Evolutionary conservation across 2,113 vertebrate species (phyloP).

Genomic region (Pyrgilauda ruficollis): DNA sequence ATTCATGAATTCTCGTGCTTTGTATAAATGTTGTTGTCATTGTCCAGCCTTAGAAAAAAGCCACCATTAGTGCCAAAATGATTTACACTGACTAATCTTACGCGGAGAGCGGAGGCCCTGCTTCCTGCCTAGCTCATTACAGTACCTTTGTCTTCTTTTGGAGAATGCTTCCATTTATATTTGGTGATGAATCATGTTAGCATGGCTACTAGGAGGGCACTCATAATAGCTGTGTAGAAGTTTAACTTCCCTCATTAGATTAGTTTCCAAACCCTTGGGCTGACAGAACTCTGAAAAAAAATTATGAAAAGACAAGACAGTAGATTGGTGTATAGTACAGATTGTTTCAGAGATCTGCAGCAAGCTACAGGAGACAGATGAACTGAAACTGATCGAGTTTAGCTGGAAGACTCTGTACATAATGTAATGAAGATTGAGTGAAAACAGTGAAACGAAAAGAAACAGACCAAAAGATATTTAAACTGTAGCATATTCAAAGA

Average conservation of each 20-base stretch:
- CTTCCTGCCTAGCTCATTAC: conserved; percentile 42
- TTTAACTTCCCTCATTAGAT: conserved; percentile 6
- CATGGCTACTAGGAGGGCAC: neutral
- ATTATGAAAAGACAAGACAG: neutral
- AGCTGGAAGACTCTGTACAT: neutral
- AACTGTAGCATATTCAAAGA: neutral
- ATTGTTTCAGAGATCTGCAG: neutral
- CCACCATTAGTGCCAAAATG: neutral
- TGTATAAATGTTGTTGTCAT: conserved; percentile 33
- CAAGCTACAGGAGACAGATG: neutral
- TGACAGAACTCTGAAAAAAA: neutral
- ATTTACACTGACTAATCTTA: conserved; percentile 31
- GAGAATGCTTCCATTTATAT: conserved; percentile 41
- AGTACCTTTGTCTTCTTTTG: conserved; percentile 42
- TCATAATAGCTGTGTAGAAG: neutral
- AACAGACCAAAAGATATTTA: neutral
- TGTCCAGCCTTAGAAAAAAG: conserved; percentile 23
- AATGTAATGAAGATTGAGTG: neutral
- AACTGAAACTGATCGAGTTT: neutral
- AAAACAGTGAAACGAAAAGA: neutral
- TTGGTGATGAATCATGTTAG: conserved; percentile 34
- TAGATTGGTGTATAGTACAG: neutral
- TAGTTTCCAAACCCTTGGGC: neutral
- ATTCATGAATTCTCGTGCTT: conserved; percentile 21
- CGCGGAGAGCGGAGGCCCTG: neutral